Conservation (phyloP, 2,888 invertebrate genomes). For the Diadegma fenestrale region DNA sequence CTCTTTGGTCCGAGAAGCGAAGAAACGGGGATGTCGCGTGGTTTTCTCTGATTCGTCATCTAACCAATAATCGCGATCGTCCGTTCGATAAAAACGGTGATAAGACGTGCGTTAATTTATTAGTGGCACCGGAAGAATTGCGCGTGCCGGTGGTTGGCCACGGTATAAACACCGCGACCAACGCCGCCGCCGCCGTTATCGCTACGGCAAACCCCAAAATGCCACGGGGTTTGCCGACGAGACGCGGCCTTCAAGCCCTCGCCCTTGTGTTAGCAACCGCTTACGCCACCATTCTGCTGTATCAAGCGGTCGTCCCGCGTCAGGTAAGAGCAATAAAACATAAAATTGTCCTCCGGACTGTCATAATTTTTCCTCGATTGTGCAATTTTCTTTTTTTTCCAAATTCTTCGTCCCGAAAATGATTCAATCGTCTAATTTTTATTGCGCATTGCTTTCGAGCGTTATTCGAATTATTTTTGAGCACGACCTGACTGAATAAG, state of each 20-base stretch:
- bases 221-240: conserved; percentile 84
- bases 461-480: too few relatives aligned
- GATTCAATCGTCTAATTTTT: too few relatives aligned
- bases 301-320: conserved; percentile 87
- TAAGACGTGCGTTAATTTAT: conserved; percentile 69
- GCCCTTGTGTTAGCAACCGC: conserved; percentile 86
- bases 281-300: conserved; percentile 88
- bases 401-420: background rate
- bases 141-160: conserved; percentile 87
- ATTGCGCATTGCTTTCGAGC: too few relatives aligned
- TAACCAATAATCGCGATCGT: conserved; percentile 70
- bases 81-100: conserved; percentile 63
- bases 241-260: conserved; percentile 84
- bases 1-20: conserved; percentile 73
- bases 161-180: conserved; percentile 85
- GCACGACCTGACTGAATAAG: too few relatives aligned
- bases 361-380: too few relatives aligned
- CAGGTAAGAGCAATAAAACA: conserved; percentile 84
- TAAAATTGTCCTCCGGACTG: background rate
- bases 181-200: conserved; percentile 78
- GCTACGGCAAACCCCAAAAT: conserved; percentile 85
- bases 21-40: conserved; percentile 78
- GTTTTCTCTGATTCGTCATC: conserved; percentile 74
- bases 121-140: conserved; percentile 81
- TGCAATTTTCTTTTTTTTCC: background rate